These are phyloP conservation scores for Cavia aperea DNA, from an alignment of 2,113 vertebrate genomes.

Conservation along the genomic window DNA sequence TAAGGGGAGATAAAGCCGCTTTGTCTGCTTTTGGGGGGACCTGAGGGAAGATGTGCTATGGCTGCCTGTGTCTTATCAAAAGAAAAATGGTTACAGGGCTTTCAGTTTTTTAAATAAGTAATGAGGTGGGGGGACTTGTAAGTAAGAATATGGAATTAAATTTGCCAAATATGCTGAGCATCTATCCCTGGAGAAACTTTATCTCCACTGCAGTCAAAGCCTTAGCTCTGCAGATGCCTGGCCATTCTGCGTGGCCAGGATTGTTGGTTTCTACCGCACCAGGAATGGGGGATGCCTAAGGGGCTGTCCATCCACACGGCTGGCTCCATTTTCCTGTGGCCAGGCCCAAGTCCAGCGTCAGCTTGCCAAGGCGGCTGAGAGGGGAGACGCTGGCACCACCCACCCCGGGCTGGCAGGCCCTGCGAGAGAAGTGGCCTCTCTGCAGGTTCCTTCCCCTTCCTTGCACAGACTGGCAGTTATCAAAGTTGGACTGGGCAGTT, in stretches of 20 bases:
- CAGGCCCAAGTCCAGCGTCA: neutral
- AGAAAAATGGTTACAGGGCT: conserved; percentile 59
- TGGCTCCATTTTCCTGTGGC: conserved; percentile 28
- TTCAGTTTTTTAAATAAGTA: conserved; percentile 57
- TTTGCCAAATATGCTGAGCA: conserved; percentile 68
- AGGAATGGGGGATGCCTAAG: conserved; percentile 49
- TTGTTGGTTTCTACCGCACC: conserved; percentile 65
- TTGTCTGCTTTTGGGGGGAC: conserved; percentile 62
- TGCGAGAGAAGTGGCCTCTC: neutral
- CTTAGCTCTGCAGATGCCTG: conserved; percentile 58
- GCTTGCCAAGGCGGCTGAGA: neutral
- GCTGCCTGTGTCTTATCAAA: conserved; percentile 53
- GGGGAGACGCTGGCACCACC: accelerated
- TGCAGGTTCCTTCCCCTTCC: neutral
- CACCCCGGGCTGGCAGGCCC: neutral
- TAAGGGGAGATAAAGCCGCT: conserved; percentile 63
- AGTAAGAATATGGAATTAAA: conserved; percentile 73
- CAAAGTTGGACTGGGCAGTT: neutral
- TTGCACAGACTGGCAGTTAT: neutral
- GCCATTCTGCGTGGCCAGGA: conserved; percentile 63
- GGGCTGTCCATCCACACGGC: conserved; percentile 32
- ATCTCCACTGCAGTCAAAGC: conserved; percentile 70
- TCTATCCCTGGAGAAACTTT: conserved; percentile 72
- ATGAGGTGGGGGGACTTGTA: conserved; percentile 58
- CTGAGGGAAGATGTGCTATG: conserved; percentile 40